These are phyloP conservation scores for Machimus atricapillus DNA, from an alignment of 2,888 invertebrate species.

Conservation along the genomic window DNA sequence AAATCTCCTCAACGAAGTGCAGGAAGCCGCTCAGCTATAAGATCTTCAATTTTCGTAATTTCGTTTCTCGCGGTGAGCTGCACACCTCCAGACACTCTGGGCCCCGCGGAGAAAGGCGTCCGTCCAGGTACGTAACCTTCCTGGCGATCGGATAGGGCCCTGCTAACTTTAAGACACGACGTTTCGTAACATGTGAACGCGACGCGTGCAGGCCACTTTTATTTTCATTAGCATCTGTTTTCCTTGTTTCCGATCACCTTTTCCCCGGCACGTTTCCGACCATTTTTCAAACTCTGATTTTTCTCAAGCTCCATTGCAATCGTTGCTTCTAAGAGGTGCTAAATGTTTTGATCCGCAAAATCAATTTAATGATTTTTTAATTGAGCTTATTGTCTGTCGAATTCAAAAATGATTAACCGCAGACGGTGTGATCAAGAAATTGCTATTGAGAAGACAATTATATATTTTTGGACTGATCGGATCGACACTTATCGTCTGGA, in stretches of 20 bases:
- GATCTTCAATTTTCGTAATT: not conserved
- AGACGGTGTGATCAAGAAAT: not conserved
- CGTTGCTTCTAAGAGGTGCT: not conserved
- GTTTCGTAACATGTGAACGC: slow-evolving; percentile 18
- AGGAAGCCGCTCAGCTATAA: not conserved
- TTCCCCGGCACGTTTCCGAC: not conserved
- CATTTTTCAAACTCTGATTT: not conserved
- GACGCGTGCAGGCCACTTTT: slow-evolving; percentile 11
- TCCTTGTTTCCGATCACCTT: not conserved
- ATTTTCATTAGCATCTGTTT: slow-evolving; percentile 4
- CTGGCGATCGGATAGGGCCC: not conserved
- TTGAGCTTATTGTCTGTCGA: not conserved
- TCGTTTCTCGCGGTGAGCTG: not conserved
- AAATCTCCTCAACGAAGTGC: not conserved
- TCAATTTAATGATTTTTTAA: not conserved
- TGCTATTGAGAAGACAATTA: not conserved
- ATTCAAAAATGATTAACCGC: not conserved
- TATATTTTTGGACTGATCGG: not conserved
- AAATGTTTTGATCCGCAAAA: not conserved
- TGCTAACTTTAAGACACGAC: not conserved
- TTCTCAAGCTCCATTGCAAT: not conserved
- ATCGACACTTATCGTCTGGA: not conserved
- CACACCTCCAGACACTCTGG: not conserved
- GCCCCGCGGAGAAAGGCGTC: slow-evolving; percentile 21
- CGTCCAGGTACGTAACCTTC: slow-evolving; percentile 18